Base-by-base conservation (phyloP, 1,140 invertebrate species). In the Drosophila tropicalis region DNA sequence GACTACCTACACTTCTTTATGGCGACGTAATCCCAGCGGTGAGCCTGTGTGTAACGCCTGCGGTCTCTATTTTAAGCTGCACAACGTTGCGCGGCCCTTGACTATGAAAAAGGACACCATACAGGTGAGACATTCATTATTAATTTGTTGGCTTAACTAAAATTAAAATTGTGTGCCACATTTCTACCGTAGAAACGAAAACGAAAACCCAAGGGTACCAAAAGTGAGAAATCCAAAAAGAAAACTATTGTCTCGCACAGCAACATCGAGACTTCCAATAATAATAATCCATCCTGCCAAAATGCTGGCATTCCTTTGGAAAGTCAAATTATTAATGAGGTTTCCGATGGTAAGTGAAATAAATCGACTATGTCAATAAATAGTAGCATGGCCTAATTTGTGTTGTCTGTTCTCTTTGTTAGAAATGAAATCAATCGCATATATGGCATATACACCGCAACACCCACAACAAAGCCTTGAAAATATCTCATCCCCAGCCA, bases 91-190 rank as follows among this genome's bases (percentile, higher is more conserved):
- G 81, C 93, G 97, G 55, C 98, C 98, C 0, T 81, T 96, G 47
- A 95, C 97, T 7, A 99, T 99, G 98, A 98, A 98, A 92, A 99
- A 99, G 92, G 98, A 99, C 84, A 95, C 95, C 41, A 99, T 99
- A 84, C 96, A 96, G 93, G 95, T 95, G 87, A 80, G 79, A 66
- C 25, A 62, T 40, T 6, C 9, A 13, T 40, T 40, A 51, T 3
- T 19, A 5, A 22, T 22, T 51, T 51, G 44, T 36, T 44, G 22
- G 39, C 22, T 29, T n/a, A 41, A 22, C 94, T 34, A 70, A 47
- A 2, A 63, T 6, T 60, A n/a, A 12, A 47, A 29, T 29, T n/a
- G 36, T 3, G 9, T n/a, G 0, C 10, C 3, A 36, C 2, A 5
- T 25, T 2, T 3, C 36, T 3, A 12, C 55, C 41, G 40, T 7